Evolutionary conservation across 2,113 vertebrate genomes (phyloP).

Genomic region (Tursiops truncatus): DNA sequence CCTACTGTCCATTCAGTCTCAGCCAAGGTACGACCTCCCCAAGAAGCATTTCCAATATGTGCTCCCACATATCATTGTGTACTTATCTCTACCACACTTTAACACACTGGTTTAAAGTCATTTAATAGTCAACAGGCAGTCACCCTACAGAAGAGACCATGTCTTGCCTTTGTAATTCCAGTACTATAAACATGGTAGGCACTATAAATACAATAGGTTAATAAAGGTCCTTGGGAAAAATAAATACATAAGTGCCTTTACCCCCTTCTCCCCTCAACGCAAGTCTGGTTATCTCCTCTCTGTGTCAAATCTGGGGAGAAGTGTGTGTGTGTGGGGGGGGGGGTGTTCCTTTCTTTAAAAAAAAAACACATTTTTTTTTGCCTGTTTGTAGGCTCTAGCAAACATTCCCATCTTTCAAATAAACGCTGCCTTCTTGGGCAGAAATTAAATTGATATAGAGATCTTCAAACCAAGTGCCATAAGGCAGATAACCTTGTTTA

Average conservation of each 20-base stretch:
- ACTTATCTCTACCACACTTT: not conserved
- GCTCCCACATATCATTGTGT: not conserved
- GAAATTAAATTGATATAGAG: not conserved
- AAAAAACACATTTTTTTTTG: not conserved
- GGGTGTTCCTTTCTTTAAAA: not conserved
- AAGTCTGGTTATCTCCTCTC: not conserved
- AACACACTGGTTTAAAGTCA: not conserved
- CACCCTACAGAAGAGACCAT: not conserved
- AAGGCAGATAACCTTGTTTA: conserved; percentile 9
- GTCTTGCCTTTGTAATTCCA: conserved; percentile 29
- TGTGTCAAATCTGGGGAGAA: not conserved
- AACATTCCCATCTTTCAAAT: conserved; percentile 28
- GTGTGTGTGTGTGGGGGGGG: rapidly evolving
- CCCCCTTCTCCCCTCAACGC: not conserved
- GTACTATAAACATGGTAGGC: not conserved
- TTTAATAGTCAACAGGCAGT: conserved; percentile 13
- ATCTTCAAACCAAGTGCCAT: conserved; percentile 10
- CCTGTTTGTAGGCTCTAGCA: not conserved
- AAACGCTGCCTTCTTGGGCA: not conserved
- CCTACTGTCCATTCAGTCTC: not conserved
- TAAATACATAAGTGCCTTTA: not conserved
- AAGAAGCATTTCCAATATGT: not conserved
- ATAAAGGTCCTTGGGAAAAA: not conserved
- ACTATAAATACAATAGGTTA: not conserved
- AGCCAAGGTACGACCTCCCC: not conserved